Evolutionary conservation across 37 sponge, comb jelly and placozoan species (phyloP).

Genomic region (Hexactinellida sp.): DNA sequence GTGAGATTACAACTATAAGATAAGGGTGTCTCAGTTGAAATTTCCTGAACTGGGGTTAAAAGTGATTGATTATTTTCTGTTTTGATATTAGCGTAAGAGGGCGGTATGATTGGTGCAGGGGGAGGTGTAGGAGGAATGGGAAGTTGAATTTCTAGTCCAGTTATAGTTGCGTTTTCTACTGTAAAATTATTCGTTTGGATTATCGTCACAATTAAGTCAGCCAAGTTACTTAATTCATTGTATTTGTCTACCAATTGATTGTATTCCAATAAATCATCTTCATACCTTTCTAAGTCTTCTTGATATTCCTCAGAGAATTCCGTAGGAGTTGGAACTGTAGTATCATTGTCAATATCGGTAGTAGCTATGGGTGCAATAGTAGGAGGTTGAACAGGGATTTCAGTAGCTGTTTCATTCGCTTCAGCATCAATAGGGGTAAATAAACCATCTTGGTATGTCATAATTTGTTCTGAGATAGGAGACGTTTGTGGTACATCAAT

Average conservation of each 20-base stretch:
- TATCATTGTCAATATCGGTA: conserved; percentile 36
- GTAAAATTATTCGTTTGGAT: conserved; percentile 32
- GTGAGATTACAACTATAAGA: not conserved
- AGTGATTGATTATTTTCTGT: not conserved
- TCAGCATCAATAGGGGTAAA: not conserved
- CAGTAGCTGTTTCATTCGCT: not conserved
- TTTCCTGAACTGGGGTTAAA: conserved; percentile 12
- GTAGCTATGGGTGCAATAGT: not conserved
- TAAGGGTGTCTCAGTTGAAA: not conserved
- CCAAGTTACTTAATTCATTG: conserved; percentile 25
- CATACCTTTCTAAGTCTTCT: not conserved
- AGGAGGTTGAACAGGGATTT: not conserved
- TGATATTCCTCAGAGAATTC: conserved; percentile 25
- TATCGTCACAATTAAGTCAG: conserved; percentile 21
- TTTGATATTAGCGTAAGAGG: conserved; percentile 31
- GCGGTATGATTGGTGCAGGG: conserved; percentile 42
- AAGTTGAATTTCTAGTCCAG: conserved; percentile 23
- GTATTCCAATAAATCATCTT: conserved; percentile 16
- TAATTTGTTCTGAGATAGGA: conserved; percentile 26
- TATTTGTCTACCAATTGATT: not conserved
- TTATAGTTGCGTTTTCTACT: conserved; percentile 37
- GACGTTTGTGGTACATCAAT: conserved; percentile 21
- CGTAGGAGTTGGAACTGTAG: conserved; percentile 22
- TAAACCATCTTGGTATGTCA: not conserved
- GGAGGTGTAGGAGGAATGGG: conserved; percentile 38